These are phyloP conservation scores for Chrysina gloriosa DNA, from an alignment of 2,888 invertebrate genomes.

Conservation along the genomic window DNA sequence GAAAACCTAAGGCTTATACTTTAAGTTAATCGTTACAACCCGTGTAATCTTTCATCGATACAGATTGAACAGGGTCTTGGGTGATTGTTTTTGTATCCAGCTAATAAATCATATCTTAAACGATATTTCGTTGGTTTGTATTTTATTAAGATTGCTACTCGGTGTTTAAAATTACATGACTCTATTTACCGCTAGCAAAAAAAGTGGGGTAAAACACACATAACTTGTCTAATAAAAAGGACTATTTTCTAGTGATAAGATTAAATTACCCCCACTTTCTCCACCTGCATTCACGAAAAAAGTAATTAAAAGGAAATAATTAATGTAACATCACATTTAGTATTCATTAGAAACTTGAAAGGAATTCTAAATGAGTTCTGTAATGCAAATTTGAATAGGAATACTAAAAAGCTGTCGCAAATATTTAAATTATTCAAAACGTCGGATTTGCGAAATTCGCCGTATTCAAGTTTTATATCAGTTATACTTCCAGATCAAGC, in stretches of 20 bases:
- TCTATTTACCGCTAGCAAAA: neutral
- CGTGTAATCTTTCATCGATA: slow-evolving; percentile 17
- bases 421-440: neutral
- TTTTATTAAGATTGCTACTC: neutral
- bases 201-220: neutral
- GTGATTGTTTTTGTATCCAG: slow-evolving; percentile 14
- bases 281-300: neutral
- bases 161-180: neutral
- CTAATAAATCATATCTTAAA: slow-evolving; percentile 3
- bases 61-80: slow-evolving; percentile 4
- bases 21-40: slow-evolving; percentile 11
- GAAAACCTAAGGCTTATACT: slow-evolving; percentile 18
- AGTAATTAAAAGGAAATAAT: slow-evolving; percentile 21
- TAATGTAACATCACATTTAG: neutral
- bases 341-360: slow-evolving; percentile 7
- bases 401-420: neutral
- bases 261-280: neutral
- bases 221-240: neutral
- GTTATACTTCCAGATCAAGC: no score
- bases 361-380: neutral
- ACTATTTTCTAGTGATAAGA: neutral
- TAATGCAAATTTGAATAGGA: neutral
- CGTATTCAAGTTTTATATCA: no score
- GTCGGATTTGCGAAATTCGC: no score
- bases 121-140: neutral